Evolutionary conservation across 2,797 vertebrate species (phyloP), one percentile per base, ranked within the genome.

Genomic region (Hafferia zeledoni): DNA sequence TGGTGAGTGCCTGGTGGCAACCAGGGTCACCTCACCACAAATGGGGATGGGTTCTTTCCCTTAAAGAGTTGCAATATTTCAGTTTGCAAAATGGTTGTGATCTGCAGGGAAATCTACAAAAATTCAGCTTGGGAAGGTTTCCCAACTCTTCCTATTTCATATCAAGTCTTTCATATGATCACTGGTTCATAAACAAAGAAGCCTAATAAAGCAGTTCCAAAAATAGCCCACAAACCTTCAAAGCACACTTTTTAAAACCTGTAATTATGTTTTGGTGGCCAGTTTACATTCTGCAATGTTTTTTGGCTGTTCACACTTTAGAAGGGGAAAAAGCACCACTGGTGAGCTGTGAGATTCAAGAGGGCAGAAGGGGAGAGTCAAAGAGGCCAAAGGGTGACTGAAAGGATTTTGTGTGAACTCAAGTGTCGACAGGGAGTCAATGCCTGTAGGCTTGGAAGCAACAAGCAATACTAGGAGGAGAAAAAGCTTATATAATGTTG

Each of bases 61-160:
- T 23, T 13, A 0, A 0, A 22, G 12, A 55, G n/a, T 1, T 61
- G 31, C 72, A 80, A 28, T 7, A 64, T 3, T 28, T 44, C n/a
- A 19, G 46, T 35, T 43, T 76, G 11, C 7, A 53, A 79, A 77
- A 28, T 27, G 5, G 3, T 78, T 64, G 12, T 76, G 39, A 50
- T 37, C 39, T 67, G 9, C 31, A 55, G 35, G 25, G 41, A 4
- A 5, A 20, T n/a, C 18, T 24, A 13, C 50, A 57, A 57, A 74
- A 89, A 78, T 31, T 59, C 52, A 90, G 13, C 13, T 3, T 0
- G 53, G 15, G 1, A 20, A 39, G 20, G 10, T 52, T 78, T 44
- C 33, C 39, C 13, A 87, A 8, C 8, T 79, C 10, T 11, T 70
- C 16, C 20, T 35, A 1, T 52, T 78, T 78, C 1, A 2, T 27